Percentiles rank a stretch among this genome's conserved stretches.
Conservation (phyloP, 2,113 vertebrate species). For the Engystomops pustulosus region DNA sequence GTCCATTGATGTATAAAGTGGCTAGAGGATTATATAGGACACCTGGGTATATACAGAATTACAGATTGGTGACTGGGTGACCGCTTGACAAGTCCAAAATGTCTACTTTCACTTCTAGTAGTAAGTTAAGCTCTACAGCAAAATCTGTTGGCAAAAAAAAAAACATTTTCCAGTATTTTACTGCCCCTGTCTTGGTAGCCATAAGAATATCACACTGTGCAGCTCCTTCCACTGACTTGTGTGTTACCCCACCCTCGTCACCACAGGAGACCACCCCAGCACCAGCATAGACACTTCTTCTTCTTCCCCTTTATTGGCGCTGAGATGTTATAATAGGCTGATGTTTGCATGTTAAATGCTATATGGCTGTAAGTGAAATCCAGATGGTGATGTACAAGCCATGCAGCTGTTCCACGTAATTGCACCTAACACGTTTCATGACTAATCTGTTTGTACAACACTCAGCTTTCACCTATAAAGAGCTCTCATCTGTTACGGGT, state of each 20-base stretch:
- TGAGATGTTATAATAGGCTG: conserved; percentile 31
- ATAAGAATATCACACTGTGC: background rate
- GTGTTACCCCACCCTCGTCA: background rate
- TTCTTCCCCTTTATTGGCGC: background rate
- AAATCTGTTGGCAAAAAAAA: background rate
- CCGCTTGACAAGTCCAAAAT: no score
- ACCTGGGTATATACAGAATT: no score
- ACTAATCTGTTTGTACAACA: conserved; percentile 44
- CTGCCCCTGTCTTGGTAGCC: background rate
- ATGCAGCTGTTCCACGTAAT: conserved; percentile 50
- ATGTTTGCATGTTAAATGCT: conserved; percentile 46
- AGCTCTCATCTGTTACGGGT: background rate
- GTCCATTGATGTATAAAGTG: no score
- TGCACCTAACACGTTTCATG: conserved; percentile 43
- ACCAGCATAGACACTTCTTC: background rate
- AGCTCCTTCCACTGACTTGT: background rate
- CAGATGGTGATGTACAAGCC: conserved; percentile 40
- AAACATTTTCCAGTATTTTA: background rate
- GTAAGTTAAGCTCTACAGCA: background rate
- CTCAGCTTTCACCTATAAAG: conserved; percentile 31
- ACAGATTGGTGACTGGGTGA: no score
- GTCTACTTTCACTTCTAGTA: background rate
- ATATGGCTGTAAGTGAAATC: conserved; percentile 39
- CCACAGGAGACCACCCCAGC: background rate
- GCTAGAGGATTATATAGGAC: no score